Evolutionary conservation across 2,797 vertebrate species (phyloP), one percentile per base, ranked within the genome.

Genomic region (Rhinogobio ventralis): DNA sequence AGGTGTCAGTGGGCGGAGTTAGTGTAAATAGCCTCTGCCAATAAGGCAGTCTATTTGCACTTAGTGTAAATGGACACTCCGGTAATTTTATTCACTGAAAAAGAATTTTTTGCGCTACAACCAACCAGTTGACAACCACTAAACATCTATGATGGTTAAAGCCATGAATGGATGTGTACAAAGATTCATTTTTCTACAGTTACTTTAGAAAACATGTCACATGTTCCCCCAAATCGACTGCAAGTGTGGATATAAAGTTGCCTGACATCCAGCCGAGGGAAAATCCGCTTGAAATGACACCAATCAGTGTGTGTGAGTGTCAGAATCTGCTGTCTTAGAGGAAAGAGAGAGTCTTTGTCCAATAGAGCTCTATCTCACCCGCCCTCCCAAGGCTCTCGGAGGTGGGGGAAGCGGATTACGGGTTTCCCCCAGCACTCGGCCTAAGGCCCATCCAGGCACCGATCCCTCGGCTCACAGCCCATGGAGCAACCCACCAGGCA

Each of bases 381-480:
- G 88, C 91, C 92, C 91, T 92, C 92, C 92, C 90, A 90, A 92
- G 92, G 92, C 94, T 94, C 93, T 92, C 90, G 90, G 94, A 94
- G 92, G 85, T 86, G 89, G 91, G 81, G 84, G 76, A 87, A 91
- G 92, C 86, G 91, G 92, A 94, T 95, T 95, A 94, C 93, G 93
- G 93, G 90, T 92, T 91, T 93, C 93, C 92, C 93, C 91, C 88
- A 90, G 93, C 94, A 93, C 92, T 88, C 90, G 92, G 94, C 94
- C 94, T 93, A 92, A 93, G 93, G 94, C 93, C 94, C 91, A 91
- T 93, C 91, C 93, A 91, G 91, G 89, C 93, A 87, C 91, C 89
- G 90, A 88, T 92, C 91, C 90, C 88, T 88, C 25, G 90, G 87
- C 90, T 92, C 92, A 92, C 91, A 91, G 86, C 93, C 92, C 87